Conservation (phyloP, 2,888 invertebrate genomes). For the Lampropteryx suffumata region DNA sequence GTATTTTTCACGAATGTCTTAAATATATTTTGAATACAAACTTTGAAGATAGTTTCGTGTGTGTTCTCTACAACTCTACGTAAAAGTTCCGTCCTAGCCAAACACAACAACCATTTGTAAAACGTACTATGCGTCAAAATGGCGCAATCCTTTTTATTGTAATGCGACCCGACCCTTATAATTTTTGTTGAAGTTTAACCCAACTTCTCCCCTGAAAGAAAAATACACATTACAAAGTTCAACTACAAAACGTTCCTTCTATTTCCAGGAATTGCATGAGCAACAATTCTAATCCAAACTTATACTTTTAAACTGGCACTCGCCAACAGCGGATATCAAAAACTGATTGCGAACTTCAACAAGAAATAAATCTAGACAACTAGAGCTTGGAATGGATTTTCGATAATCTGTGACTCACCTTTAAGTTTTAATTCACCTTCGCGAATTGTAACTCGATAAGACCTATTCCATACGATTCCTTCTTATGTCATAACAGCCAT, state of each 20-base stretch:
- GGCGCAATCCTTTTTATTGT: constrained; percentile 8
- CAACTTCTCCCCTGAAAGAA: constrained; percentile 16
- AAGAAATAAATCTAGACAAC: constrained; percentile 29
- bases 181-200: constrained; percentile 5
- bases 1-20: no score
- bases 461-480: constrained; percentile 26
- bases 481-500: constrained; percentile 21
- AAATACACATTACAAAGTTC: constrained; percentile 30
- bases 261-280: constrained; percentile 17
- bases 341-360: constrained; percentile 21
- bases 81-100: constrained; percentile 3
- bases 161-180: neutral
- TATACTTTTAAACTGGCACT: constrained; percentile 13
- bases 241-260: constrained; percentile 12
- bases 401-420: constrained; percentile 60
- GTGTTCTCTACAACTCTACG: no score
- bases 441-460: constrained; percentile 71
- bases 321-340: constrained; percentile 24
- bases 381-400: constrained; percentile 51
- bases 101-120: neutral
- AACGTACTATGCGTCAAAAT: constrained; percentile 5
- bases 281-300: constrained; percentile 23
- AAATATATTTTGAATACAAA: neutral
- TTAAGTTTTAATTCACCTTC: constrained; percentile 56
- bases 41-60: neutral